Conservation (phyloP, 2,888 invertebrate species). For the Clostera curtula region DNA sequence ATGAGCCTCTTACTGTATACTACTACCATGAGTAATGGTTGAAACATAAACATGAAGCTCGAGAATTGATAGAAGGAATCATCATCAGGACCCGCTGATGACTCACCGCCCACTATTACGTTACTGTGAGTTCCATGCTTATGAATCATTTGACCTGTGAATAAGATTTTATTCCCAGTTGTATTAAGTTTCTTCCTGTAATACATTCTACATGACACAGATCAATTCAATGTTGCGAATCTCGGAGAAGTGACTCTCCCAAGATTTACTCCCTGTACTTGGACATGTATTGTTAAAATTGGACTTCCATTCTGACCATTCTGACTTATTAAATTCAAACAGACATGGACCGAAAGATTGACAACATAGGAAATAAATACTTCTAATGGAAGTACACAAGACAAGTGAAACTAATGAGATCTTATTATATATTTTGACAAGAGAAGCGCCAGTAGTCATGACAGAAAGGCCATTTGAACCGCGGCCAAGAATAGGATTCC, state of each 20-base stretch:
- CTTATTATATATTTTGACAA: background rate
- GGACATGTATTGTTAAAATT: too few species aligned
- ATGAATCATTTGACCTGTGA: conserved; percentile 15
- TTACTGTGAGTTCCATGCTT: conserved; percentile 8
- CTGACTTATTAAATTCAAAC: too few species aligned
- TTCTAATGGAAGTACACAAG: background rate
- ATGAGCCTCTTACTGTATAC: background rate
- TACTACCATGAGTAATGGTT: conserved; percentile 15
- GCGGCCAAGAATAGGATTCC: conserved; percentile 1
- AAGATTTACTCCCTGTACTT: too few species aligned
- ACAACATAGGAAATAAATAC: background rate
- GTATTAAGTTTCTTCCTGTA: too few species aligned
- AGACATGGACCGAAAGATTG: too few species aligned
- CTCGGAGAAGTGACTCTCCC: too few species aligned
- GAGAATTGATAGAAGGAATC: conserved; percentile 18
- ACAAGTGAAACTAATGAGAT: background rate
- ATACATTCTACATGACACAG: too few species aligned
- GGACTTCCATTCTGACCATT: too few species aligned
- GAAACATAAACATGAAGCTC: conserved; percentile 10
- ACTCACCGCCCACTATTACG: conserved; percentile 17
- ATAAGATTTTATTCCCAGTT: too few species aligned
- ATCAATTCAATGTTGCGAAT: too few species aligned
- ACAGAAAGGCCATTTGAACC: background rate
- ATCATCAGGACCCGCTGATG: conserved; percentile 17
- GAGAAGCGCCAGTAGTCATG: background rate